Percentiles rank a stretch among this genome's conserved stretches.
phyloP scores from a whole-genome alignment of 2,888 invertebrate species.

The Glyphotaelius pellucidus region DNA sequence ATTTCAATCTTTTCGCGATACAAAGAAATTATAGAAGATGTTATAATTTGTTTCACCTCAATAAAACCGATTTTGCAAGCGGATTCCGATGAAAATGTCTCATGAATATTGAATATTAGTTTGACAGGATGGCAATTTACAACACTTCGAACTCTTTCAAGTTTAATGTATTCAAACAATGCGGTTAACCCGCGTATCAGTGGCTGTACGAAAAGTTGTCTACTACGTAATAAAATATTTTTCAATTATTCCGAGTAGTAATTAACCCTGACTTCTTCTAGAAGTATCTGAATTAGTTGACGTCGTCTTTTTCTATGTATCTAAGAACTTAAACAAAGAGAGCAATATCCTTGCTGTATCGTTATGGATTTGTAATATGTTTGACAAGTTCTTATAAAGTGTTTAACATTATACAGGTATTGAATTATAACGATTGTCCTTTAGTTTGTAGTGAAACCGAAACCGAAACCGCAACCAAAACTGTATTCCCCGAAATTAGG shows the following conservation, averaged over 20 bases:
- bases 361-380: too few relatives aligned
- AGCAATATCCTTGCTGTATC: too few relatives aligned
- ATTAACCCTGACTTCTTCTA: not conserved
- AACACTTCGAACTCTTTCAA: not conserved
- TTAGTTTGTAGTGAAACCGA: too few relatives aligned
- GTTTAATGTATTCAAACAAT: conserved; percentile 21
- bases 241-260: not conserved
- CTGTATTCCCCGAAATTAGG: too few relatives aligned
- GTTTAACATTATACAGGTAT: too few relatives aligned
- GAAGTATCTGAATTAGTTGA: not conserved
- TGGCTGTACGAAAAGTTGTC: not conserved
- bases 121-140: not conserved
- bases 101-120: not conserved
- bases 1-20: not conserved
- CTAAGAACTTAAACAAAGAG: too few relatives aligned
- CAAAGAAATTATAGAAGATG: not conserved
- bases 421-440: too few relatives aligned
- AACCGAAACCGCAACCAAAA: too few relatives aligned
- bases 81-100: not conserved
- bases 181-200: not conserved
- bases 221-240: not conserved
- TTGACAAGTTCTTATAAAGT: too few relatives aligned
- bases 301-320: not conserved
- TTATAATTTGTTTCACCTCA: not conserved
- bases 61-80: not conserved